phyloP scores from a whole-genome alignment of 2,888 invertebrate genomes.

The Eurois occulta region DNA sequence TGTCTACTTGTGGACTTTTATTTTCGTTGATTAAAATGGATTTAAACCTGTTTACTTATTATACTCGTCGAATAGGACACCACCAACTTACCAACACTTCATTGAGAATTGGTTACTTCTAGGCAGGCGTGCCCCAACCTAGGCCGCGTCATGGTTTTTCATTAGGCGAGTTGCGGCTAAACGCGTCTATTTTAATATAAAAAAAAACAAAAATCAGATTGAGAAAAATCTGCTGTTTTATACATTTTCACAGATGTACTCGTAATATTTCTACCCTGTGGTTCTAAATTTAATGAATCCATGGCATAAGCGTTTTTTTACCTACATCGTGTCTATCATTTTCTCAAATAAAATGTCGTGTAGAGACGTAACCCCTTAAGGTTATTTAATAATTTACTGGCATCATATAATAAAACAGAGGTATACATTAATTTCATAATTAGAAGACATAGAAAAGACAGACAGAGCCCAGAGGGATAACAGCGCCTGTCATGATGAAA shows the following conservation, averaged over 20 bases:
- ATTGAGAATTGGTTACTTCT: background rate
- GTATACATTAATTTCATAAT: background rate
- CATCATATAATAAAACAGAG: background rate
- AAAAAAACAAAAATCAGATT: too few relatives aligned
- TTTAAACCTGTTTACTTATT: background rate
- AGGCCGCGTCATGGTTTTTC: background rate
- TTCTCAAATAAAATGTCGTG: background rate
- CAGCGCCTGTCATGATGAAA: background rate
- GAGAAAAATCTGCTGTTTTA: too few relatives aligned
- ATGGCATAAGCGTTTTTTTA: background rate
- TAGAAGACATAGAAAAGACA: background rate
- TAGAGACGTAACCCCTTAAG: background rate
- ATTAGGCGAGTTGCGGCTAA: background rate
- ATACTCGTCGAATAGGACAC: background rate
- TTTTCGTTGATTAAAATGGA: background rate
- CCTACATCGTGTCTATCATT: background rate
- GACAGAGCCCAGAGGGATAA: background rate
- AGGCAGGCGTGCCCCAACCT: background rate
- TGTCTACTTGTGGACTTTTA: slow-evolving; percentile 2
- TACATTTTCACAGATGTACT: background rate
- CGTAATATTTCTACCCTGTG: background rate
- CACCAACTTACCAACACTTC: background rate
- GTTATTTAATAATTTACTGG: background rate
- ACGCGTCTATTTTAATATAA: background rate
- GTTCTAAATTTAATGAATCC: background rate